These are phyloP conservation scores for Brevimyrus niger DNA, from an alignment of 2,113 vertebrate genomes.

Conservation along the genomic window DNA sequence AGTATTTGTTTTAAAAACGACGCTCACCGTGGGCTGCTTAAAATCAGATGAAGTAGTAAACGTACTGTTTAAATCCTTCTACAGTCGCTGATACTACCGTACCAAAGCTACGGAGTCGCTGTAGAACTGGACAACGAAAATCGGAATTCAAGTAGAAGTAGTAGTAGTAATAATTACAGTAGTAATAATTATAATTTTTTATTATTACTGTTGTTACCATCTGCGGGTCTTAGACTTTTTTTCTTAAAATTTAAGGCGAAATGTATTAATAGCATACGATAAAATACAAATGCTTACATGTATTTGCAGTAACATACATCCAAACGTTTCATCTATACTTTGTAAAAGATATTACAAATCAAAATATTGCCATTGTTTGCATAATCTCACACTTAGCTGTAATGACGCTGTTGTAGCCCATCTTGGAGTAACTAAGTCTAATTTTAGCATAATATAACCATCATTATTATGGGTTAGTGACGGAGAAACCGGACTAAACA, in stretches of 20 bases:
- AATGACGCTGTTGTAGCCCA: neutral
- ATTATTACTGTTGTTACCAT: neutral
- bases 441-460: neutral
- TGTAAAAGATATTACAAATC: neutral
- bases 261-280: neutral
- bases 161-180: neutral
- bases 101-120: neutral
- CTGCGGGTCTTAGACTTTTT: neutral
- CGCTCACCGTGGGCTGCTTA: neutral
- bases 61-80: neutral
- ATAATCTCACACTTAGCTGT: neutral
- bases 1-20: conserved; percentile 2
- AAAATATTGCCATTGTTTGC: neutral
- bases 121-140: neutral
- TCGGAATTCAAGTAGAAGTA: neutral
- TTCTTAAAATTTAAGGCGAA: neutral
- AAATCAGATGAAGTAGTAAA: neutral
- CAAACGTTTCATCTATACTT: neutral
- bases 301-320: neutral
- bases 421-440: neutral
- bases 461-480: neutral
- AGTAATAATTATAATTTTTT: neutral
- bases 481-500: neutral
- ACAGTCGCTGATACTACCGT: neutral
- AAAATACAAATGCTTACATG: neutral